A percentile compares a stretch with the other conserved stretches of the same genome.
Evolutionary conservation across 2,113 vertebrate species (phyloP).

Genomic region (Gila orcuttii): DNA sequence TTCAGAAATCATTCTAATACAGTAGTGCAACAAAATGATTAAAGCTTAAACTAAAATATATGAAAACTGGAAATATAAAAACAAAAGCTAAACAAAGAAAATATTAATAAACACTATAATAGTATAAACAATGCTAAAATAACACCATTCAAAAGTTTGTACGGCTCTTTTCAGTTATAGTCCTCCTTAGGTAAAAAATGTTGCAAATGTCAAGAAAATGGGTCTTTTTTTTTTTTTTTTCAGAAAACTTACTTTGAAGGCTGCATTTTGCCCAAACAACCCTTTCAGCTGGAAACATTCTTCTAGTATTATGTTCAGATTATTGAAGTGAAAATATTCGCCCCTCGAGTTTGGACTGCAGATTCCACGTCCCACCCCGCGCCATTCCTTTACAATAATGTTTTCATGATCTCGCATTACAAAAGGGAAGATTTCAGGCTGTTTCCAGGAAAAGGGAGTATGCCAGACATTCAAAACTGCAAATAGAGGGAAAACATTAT

Average conservation of each 20-base stretch:
- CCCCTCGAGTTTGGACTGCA: slow-evolving; percentile 59
- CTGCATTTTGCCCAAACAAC: slow-evolving; percentile 2
- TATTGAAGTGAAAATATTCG: slow-evolving; percentile 70
- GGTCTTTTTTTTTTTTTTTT: slow-evolving; percentile 9
- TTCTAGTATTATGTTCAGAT: slow-evolving; percentile 67
- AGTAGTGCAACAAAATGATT: not conserved
- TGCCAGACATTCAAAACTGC: slow-evolving; percentile 54
- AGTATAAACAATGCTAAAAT: not conserved
- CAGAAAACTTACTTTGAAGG: slow-evolving; percentile 37
- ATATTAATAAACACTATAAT: not conserved
- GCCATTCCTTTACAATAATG: slow-evolving; percentile 68
- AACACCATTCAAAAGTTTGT: not conserved
- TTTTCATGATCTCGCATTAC: slow-evolving; percentile 70
- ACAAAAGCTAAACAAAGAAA: not conserved
- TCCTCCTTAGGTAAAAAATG: not conserved
- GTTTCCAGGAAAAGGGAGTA: slow-evolving; percentile 62
- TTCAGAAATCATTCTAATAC: too few relatives aligned
- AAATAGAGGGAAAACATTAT: slow-evolving; percentile 51
- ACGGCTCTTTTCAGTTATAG: not conserved
- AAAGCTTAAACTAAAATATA: not conserved
- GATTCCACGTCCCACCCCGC: slow-evolving; percentile 62
- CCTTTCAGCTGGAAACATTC: slow-evolving; percentile 70
- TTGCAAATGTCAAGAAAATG: not conserved
- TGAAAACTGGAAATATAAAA: not conserved
- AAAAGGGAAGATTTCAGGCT: slow-evolving; percentile 60